Base-by-base conservation (phyloP, 2,888 invertebrate species). In the Eupithecia inturbata region DNA sequence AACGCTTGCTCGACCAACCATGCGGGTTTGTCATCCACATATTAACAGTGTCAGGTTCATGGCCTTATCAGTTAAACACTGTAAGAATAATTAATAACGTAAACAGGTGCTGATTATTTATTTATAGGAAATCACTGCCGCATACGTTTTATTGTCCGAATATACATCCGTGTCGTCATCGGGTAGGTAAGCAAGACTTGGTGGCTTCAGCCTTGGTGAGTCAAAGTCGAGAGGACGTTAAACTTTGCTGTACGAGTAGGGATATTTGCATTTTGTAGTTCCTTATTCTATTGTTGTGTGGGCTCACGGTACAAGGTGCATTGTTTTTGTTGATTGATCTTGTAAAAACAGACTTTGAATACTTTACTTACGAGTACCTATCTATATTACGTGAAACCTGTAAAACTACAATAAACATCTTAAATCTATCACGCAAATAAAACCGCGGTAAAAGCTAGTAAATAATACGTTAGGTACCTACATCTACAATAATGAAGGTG, bases 151-250 rank as follows among this genome's bases (percentile, higher is more conserved):
- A 71, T 79, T 78, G 70, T 75, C 66, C 70, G 68, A 70, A 75
- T 68, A 75, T 67, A 77, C 68, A 75, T 80, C 78, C 77, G 77
- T 79, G 79, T 74, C 74, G 66, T 74, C 45, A 68, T 64, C 33
- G 60, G 19, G 60, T 41, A 41, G 41, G 74, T 71, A 76, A 69
- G 74, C 69, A 76, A 69, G 74, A 75, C 75, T 79, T 74, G 68
- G 72, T 68, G 74, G 64, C 71, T 76, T 74, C 74, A 80, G 78
- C 79, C 80, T 79, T 79, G 80, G 78, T 80, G 80, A 80, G 78
- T 80, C 80, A 80, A 77, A 77, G 77, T 73, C 74, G 71, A 74
- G 79, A 78, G 80, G 80, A 79, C 80, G 78, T 80, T 80, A 78
- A 80, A 80, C 80, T 77, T 70, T 78, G 69, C 73, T 70, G 78